Percentiles rank a stretch among this genome's conserved stretches.
Evolutionary conservation across 1,140 invertebrate genomes (phyloP).

Genomic region (Brachionus rotundiformis): DNA sequence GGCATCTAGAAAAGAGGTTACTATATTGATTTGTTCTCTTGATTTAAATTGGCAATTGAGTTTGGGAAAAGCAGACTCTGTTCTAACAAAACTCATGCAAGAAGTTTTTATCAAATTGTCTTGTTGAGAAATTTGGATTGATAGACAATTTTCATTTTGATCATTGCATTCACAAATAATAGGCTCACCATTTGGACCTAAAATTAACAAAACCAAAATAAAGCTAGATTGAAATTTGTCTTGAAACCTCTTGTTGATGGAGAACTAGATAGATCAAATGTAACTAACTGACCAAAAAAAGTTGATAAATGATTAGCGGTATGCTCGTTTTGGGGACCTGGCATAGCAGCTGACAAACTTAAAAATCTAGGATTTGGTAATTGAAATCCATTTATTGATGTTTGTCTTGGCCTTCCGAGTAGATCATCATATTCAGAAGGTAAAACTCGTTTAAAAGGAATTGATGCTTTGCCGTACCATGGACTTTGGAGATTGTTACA

Average conservation of each 20-base stretch:
- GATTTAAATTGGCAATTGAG: neutral
- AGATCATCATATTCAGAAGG: constrained; percentile 72
- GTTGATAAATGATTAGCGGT: neutral
- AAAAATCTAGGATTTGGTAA: constrained; percentile 5
- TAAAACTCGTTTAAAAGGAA: constrained; percentile 75
- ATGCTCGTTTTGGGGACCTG: neutral
- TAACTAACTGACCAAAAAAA: constrained; percentile 34
- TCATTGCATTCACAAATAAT: neutral
- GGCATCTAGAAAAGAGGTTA: constrained; percentile 80
- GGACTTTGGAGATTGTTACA: constrained; percentile 84
- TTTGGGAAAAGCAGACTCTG: neutral
- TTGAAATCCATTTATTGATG: neutral
- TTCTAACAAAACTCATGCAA: constrained; percentile 29
- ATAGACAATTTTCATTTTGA: neutral
- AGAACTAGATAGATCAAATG: neutral
- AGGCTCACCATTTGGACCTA: neutral
- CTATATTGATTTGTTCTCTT: constrained; percentile 73
- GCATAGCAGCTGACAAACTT: neutral
- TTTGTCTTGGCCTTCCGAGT: neutral
- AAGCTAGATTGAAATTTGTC: neutral
- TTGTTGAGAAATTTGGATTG: neutral
- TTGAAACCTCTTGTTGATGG: neutral
- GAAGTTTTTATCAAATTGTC: neutral
- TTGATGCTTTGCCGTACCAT: constrained; percentile 74
- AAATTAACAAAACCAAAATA: too few relatives aligned